Conservation (phyloP, 2,113 vertebrate genomes). For the Rissa tridactyla region DNA sequence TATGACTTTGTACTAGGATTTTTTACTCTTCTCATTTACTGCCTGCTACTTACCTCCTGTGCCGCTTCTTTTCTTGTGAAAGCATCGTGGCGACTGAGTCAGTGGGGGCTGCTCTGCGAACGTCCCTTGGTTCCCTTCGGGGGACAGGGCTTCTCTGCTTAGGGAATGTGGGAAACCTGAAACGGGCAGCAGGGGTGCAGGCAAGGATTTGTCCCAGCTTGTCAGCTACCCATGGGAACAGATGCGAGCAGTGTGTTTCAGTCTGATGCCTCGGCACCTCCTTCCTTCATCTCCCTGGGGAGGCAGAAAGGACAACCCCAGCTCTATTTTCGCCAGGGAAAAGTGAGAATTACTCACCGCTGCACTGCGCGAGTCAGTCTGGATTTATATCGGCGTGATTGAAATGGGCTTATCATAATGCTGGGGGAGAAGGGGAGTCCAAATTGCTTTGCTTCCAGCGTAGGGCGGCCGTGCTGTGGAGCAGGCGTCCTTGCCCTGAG, state of each 20-base stretch:
- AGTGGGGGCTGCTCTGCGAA: background rate
- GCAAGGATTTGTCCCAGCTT: background rate
- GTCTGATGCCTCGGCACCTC: background rate
- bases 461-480: fast-evolving
- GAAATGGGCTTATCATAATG: background rate
- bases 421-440: background rate
- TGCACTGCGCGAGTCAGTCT: background rate
- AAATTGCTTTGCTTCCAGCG: background rate
- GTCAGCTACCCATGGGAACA: background rate
- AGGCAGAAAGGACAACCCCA: background rate
- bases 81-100: background rate
- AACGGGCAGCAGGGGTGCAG: background rate
- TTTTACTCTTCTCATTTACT: background rate
- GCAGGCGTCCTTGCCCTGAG: background rate
- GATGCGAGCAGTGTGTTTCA: background rate
- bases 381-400: background rate
- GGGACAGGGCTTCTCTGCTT: background rate
- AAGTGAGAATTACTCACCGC: constrained; percentile 26
- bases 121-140: background rate
- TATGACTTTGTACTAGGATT: background rate
- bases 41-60: background rate
- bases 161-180: background rate
- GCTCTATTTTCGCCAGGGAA: constrained; percentile 20
- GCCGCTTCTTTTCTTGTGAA: background rate
- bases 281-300: background rate